A percentile compares a stretch with the other conserved stretches of the same genome.
Conservation (phyloP, 2,888 invertebrate species). For the Aporophyla nigra region DNA sequence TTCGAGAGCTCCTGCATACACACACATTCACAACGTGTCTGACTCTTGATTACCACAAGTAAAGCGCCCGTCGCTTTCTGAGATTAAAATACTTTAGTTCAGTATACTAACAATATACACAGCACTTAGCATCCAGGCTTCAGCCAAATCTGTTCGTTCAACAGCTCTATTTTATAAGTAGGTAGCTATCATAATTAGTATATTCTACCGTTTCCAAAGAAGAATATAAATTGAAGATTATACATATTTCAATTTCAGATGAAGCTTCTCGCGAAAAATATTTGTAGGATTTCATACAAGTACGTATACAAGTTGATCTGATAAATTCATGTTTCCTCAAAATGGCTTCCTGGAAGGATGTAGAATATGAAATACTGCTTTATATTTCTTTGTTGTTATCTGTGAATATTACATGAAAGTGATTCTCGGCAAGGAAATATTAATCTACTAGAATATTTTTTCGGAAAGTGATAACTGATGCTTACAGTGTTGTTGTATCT, state of each 20-base stretch:
- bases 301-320: conserved; percentile 5
- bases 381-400: conserved; percentile 26
- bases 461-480: conserved; percentile 2
- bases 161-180: background rate
- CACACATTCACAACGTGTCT: background rate
- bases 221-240: conserved; percentile 28
- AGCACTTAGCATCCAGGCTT: background rate
- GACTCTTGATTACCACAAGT: background rate
- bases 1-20: background rate
- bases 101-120: background rate
- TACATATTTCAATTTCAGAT: conserved; percentile 5
- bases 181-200: background rate
- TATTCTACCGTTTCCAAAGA: conserved; percentile 1
- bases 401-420: background rate
- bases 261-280: conserved; percentile 12
- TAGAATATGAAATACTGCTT: conserved; percentile 17
- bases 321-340: conserved; percentile 37
- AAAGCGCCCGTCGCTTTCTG: background rate
- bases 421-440: conserved; percentile 5
- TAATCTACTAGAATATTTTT: background rate
- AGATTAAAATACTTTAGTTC: too few species aligned
- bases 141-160: background rate
- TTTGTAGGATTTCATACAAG: conserved; percentile 26
- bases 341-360: conserved; percentile 25
- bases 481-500: conserved; percentile 8